Evolutionary conservation across 2,888 invertebrate species (phyloP).

Genomic region (Leptodirus hochenwartii): DNA sequence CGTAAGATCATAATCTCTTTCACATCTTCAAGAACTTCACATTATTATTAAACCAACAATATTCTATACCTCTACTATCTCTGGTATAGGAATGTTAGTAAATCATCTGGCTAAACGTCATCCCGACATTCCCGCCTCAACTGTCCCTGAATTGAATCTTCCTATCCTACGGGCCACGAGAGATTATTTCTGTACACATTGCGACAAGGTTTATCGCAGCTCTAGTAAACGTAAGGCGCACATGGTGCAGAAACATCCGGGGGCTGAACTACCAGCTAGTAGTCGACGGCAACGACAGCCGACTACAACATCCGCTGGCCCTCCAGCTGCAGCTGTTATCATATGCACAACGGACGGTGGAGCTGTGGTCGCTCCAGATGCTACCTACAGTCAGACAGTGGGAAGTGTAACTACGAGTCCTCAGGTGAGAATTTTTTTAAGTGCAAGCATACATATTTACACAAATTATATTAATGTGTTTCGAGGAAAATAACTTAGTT

Average conservation of each 20-base stretch:
- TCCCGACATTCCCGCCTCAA: slow-evolving; percentile 41
- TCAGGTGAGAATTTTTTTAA: too few relatives aligned
- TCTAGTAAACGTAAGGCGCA: slow-evolving; percentile 71
- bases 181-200: slow-evolving; percentile 71
- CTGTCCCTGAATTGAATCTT: slow-evolving; percentile 54
- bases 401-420: slow-evolving; percentile 53
- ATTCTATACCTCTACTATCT: too few relatives aligned
- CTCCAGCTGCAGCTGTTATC: slow-evolving; percentile 7
- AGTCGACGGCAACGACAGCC: slow-evolving; percentile 21
- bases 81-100: slow-evolving; percentile 39
- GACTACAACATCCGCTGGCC: slow-evolving; percentile 4
- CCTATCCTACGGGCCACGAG: slow-evolving; percentile 61
- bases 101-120: slow-evolving; percentile 71
- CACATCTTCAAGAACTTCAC: too few relatives aligned
- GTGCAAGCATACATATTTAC: too few relatives aligned
- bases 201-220: slow-evolving; percentile 66
- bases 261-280: slow-evolving; percentile 42
- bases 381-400: slow-evolving; percentile 49
- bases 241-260: slow-evolving; percentile 69
- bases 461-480: too few relatives aligned
- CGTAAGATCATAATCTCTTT: too few relatives aligned
- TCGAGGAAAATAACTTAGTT: too few relatives aligned
- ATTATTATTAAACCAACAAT: too few relatives aligned
- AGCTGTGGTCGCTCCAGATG: slow-evolving; percentile 35
- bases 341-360: too few relatives aligned